Evolutionary conservation across 2,797 vertebrate genomes (phyloP), one percentile per base, ranked within the genome.

Genomic region (Microhierax caerulescens): DNA sequence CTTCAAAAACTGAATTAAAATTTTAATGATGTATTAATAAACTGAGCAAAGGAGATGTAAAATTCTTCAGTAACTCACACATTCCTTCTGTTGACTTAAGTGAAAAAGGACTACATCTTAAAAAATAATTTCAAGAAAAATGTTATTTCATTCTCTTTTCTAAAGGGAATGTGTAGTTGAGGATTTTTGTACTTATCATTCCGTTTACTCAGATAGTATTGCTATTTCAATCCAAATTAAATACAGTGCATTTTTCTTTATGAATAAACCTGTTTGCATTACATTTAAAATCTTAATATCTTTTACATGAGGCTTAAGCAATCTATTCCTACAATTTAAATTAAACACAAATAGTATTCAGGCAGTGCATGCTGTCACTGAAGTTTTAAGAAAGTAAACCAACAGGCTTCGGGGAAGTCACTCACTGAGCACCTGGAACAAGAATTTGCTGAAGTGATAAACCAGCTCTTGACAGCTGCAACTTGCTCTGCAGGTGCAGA

Each of bases 401-500:
- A 88, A 90, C 75, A 74, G 53, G 61, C 75, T 95, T 96, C 5
- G 4, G 87, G 95, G 96, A 97, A 97, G 87, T 91, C 64, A 88
- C 93, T 96, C 69, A 68, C 78, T 74, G 85, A 91, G 87, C 96
- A 96, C 95, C 96, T 97, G 96, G 95, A 88, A 89, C 87, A 87
- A 91, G 81, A 95, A 91, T 91, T 76, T 79, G 28, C 92, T 85
- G 78, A 96, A 96, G 96, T 91, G 96, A 95, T 95, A 95, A 96
- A 96, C 78, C 96, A 96, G 72, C 87, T 74, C 72, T 92, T 91
- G 94, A 96, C 96, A 97, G 89, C 96, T 97, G 96, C 86, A 70
- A 67, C 84, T 94, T 76, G 75, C 75, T 94, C 89, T 91, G 96
- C 96, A 97, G 96, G 96, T 97, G 95, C 94, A 95, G 89, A 95